A percentile compares a stretch with the other conserved stretches of the same genome.
Conservation (phyloP, 2,113 vertebrate species). For the Nettapus auritus region DNA sequence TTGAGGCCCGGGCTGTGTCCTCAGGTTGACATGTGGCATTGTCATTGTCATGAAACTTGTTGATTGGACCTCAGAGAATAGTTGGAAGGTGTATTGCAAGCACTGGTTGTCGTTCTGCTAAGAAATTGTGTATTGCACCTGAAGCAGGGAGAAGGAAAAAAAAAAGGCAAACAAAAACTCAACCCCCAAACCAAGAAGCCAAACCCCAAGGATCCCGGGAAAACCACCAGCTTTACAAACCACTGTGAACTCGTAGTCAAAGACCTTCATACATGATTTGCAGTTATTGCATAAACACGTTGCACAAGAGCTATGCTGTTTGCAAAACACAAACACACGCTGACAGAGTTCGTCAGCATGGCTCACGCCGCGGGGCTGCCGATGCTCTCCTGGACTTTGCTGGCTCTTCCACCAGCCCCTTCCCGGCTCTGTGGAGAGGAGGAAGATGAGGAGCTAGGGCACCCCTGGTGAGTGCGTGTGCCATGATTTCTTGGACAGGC, state of each 20-base stretch:
- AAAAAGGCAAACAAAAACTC: not conserved
- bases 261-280: not conserved
- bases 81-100: not conserved
- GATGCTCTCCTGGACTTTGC: not conserved
- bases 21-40: not conserved
- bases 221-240: not conserved
- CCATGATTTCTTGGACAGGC: rapidly evolving
- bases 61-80: not conserved
- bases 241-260: not conserved
- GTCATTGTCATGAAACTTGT: not conserved
- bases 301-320: conserved; percentile 20
- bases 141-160: not conserved
- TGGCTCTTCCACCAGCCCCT: not conserved
- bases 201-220: not conserved
- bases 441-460: not conserved
- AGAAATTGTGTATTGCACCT: not conserved
- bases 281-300: not conserved
- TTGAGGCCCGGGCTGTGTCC: not conserved
- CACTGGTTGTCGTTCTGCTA: not conserved
- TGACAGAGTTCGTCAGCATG: not conserved
- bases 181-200: not conserved
- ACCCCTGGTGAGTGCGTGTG: not conserved
- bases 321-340: not conserved
- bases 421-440: not conserved
- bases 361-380: not conserved